Percentiles rank a stretch among this genome's conserved stretches.
Conservation (phyloP, 53 echinoderm and acorn worm species). For the Actinopyga echinites region DNA sequence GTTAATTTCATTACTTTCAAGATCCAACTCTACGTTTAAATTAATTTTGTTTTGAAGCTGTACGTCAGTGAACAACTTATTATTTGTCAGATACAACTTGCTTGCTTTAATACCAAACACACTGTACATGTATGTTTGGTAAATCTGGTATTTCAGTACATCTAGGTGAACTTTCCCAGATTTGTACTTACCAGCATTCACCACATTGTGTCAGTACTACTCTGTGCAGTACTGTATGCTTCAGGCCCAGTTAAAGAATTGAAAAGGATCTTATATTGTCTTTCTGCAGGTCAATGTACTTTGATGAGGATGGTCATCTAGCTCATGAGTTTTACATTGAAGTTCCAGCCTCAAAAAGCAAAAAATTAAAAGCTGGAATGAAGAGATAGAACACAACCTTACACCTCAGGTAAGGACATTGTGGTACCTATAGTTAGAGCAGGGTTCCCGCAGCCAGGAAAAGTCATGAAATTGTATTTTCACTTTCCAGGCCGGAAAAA, state of each 20-base stretch:
- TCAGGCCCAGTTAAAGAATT: not conserved
- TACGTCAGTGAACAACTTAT: no score
- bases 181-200: not conserved
- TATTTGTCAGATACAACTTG: no score
- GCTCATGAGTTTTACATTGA: conserved; percentile 98
- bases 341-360: conserved; percentile 63
- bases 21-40: no score
- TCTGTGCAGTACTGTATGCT: not conserved
- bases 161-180: not conserved
- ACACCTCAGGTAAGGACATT: conserved; percentile 76
- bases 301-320: conserved; percentile 92
- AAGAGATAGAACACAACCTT: conserved; percentile 77
- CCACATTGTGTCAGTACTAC: not conserved
- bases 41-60: no score
- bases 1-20: no score
- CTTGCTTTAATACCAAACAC: no score
- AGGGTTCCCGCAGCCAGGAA: no score
- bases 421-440: no score
- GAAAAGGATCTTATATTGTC: not conserved
- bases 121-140: no score
- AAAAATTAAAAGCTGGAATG: conserved; percentile 83
- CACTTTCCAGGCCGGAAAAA: no score
- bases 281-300: conserved; percentile 71
- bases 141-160: no score
- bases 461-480: no score